These are phyloP conservation scores for Eupithecia inturbata DNA, from an alignment of 2,888 invertebrate genomes.

Conservation along the genomic window DNA sequence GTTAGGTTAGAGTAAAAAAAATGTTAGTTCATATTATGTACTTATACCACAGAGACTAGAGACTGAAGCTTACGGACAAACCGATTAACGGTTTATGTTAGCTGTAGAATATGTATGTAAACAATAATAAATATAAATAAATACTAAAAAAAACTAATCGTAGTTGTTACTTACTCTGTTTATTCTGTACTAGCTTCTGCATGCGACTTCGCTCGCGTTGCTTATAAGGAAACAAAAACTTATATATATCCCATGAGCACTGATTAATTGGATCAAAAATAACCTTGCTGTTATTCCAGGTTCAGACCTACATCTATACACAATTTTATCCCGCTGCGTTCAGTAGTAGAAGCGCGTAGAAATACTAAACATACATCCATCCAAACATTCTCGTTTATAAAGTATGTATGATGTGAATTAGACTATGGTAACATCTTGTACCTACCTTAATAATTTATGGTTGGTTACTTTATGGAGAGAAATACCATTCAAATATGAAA, in stretches of 20 bases:
- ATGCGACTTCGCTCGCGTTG: neutral
- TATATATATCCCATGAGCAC: neutral
- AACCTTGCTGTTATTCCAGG: neutral
- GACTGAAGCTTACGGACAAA: no score
- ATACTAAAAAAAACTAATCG: no score
- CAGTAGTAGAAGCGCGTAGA: neutral
- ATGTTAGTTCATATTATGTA: no score
- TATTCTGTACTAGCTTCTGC: neutral
- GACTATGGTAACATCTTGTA: neutral
- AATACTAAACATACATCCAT: neutral
- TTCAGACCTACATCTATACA: neutral
- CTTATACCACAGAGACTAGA: no score
- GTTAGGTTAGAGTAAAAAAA: neutral
- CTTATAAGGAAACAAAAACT: neutral
- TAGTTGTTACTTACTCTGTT: neutral
- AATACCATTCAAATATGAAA: no score
- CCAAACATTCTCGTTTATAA: neutral
- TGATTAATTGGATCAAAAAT: neutral
- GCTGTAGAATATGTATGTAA: no score
- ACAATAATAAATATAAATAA: no score
- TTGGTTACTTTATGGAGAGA: neutral
- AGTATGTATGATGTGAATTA: neutral
- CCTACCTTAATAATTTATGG: no score
- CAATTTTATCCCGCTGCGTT: neutral
- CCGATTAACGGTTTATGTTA: no score